Evolutionary conservation across 2,888 invertebrate species (phyloP).

Genomic region (Heliconius erato): DNA sequence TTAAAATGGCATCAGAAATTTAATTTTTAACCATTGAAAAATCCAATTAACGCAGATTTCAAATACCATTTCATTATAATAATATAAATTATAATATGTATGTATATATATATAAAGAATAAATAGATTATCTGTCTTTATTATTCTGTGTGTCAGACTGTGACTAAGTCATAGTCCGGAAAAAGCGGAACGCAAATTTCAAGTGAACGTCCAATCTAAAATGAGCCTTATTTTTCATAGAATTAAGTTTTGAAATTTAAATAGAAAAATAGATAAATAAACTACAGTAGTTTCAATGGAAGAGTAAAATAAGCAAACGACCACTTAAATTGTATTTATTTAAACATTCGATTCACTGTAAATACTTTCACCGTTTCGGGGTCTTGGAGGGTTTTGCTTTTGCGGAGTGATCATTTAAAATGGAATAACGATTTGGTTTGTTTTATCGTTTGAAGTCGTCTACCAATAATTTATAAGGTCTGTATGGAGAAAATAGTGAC

Average conservation of each 20-base stretch:
- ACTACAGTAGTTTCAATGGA: slow-evolving; percentile 34
- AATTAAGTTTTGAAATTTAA: slow-evolving; percentile 31
- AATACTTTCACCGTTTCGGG: slow-evolving; percentile 37
- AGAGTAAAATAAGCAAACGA: slow-evolving; percentile 47
- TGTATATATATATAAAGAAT: not conserved
- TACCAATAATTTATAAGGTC: not conserved
- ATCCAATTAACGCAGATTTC: slow-evolving; percentile 9
- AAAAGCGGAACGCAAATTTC: slow-evolving; percentile 50
- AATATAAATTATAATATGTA: slow-evolving; percentile 10
- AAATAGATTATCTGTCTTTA: slow-evolving; percentile 31
- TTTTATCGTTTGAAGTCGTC: not conserved
- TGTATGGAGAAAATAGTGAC: not conserved
- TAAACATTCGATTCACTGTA: slow-evolving; percentile 40
- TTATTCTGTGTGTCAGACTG: slow-evolving; percentile 44
- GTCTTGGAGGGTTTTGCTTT: not conserved
- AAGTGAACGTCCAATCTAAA: slow-evolving; percentile 17
- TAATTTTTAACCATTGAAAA: not conserved
- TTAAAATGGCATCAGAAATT: not conserved
- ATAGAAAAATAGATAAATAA: slow-evolving; percentile 29
- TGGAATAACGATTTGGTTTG: not conserved
- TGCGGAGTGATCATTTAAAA: not conserved
- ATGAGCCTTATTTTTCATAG: slow-evolving; percentile 11
- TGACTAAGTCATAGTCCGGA: slow-evolving; percentile 49
- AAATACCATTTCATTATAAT: not conserved
- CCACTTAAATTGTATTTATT: slow-evolving; percentile 43